phyloP scores from a whole-genome alignment of 2,113 vertebrate species.

The Corvus cornix region DNA sequence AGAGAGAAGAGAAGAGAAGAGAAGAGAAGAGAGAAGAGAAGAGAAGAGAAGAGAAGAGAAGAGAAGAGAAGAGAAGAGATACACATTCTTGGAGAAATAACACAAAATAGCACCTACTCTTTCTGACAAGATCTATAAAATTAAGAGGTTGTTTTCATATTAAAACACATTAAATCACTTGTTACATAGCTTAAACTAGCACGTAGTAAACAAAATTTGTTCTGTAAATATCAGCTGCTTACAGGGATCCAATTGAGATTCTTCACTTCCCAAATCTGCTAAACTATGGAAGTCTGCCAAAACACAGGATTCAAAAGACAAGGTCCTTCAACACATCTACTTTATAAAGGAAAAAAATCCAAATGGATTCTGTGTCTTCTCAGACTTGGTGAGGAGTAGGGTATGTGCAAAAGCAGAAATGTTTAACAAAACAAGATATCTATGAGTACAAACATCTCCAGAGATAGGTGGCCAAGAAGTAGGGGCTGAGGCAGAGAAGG shows the following conservation, averaged over 20 bases:
- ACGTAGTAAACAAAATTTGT: background rate
- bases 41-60: too few species aligned
- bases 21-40: too few species aligned
- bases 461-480: background rate
- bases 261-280: background rate
- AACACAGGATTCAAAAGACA: background rate
- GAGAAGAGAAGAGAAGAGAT: background rate
- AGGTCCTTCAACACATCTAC: background rate
- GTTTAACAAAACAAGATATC: background rate
- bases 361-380: background rate
- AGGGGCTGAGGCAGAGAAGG: background rate
- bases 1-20: too few species aligned
- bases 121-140: background rate
- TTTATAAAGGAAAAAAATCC: background rate
- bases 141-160: background rate
- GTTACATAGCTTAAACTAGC: background rate
- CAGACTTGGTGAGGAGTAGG: background rate
- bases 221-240: background rate
- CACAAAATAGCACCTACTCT: background rate
- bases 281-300: background rate
- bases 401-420: background rate
- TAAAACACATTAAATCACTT: background rate
- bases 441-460: background rate
- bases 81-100: background rate
- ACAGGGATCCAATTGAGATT: background rate